Conservation (phyloP, 2,888 invertebrate genomes). For the Perdita meconis region DNA sequence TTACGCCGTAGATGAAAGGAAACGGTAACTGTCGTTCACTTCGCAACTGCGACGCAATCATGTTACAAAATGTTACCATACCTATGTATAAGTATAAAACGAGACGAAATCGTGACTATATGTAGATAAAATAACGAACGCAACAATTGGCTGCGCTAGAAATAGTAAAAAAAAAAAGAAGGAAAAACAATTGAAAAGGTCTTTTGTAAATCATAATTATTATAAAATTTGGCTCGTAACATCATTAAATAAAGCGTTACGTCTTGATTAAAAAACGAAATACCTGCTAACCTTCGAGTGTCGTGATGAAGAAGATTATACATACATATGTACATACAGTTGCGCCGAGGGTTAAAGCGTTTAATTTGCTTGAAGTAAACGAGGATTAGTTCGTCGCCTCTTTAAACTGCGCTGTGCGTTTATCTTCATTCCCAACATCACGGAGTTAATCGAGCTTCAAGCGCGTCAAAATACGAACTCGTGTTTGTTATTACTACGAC, state of each 20-base stretch:
- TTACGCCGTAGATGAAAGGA: neutral
- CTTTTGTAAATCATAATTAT: too few relatives aligned
- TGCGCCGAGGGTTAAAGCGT: slow-evolving; percentile 11
- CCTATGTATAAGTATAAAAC: neutral
- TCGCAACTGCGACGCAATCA: neutral
- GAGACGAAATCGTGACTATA: neutral
- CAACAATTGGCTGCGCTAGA: too few relatives aligned
- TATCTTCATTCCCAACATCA: neutral
- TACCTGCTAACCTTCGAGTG: too few relatives aligned
- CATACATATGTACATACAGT: too few relatives aligned
- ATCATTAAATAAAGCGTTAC: too few relatives aligned
- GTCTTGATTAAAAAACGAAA: too few relatives aligned
- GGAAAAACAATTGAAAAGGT: too few relatives aligned
- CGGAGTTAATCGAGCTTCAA: neutral
- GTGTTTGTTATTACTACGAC: neutral
- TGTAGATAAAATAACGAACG: too few relatives aligned
- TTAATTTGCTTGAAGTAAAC: neutral
- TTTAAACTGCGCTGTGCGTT: neutral
- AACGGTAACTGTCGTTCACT: neutral
- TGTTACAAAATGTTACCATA: neutral
- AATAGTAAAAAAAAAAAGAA: too few relatives aligned
- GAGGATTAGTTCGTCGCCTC: slow-evolving; percentile 11
- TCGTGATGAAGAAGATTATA: too few relatives aligned
- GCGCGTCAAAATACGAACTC: neutral
- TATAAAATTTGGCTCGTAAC: too few relatives aligned